phyloP scores from a whole-genome alignment of 2,888 invertebrate genomes.

The Drosophila mimetica region DNA sequence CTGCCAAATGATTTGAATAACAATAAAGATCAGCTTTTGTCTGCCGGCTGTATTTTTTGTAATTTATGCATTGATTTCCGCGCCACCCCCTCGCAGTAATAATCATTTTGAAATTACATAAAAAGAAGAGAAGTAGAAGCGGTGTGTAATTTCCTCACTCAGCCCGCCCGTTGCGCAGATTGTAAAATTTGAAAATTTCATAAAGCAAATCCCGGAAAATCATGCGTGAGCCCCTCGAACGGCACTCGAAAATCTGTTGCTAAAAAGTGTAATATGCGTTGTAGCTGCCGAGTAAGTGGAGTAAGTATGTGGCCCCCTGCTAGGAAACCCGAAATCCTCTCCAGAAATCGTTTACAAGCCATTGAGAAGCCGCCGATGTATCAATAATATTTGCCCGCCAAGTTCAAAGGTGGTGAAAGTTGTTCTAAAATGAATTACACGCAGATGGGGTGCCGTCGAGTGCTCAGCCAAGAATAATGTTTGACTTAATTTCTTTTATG shows the following conservation, averaged over 20 bases:
- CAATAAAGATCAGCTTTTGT: slow-evolving; percentile 76
- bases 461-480: slow-evolving; percentile 66
- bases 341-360: slow-evolving; percentile 71
- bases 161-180: slow-evolving; percentile 67
- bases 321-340: slow-evolving; percentile 31
- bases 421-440: slow-evolving; percentile 46
- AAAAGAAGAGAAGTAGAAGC: background rate
- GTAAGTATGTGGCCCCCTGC: slow-evolving; percentile 48
- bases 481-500: slow-evolving; percentile 80
- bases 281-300: slow-evolving; percentile 40
- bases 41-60: slow-evolving; percentile 47
- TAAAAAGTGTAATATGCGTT: slow-evolving; percentile 68
- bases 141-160: slow-evolving; percentile 65
- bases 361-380: slow-evolving; percentile 77
- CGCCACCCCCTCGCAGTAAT: slow-evolving; percentile 51
- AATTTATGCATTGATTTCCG: slow-evolving; percentile 79
- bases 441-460: slow-evolving; percentile 9
- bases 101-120: slow-evolving; percentile 75
- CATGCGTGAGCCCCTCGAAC: slow-evolving; percentile 67
- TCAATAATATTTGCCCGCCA: slow-evolving; percentile 71
- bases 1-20: slow-evolving; percentile 82
- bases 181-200: slow-evolving; percentile 61
- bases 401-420: slow-evolving; percentile 74
- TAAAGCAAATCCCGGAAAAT: slow-evolving; percentile 63
- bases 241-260: slow-evolving; percentile 78